Conservation (phyloP, 2,797 vertebrate genomes). For the Rhadinocentrus ornatus region DNA sequence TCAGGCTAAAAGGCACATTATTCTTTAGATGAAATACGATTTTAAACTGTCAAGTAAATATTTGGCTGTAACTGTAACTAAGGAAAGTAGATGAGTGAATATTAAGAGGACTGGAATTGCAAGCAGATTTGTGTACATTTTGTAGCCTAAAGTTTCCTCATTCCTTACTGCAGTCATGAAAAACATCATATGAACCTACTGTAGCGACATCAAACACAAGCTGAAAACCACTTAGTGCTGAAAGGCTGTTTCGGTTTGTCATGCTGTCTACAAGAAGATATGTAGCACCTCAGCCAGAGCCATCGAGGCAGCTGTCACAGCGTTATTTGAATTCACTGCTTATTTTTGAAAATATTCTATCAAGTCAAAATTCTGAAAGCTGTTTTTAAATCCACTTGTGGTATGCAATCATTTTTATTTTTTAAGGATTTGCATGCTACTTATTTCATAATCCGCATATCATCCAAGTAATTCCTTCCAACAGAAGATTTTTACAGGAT, state of each 20-base stretch:
- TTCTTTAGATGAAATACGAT: slow-evolving; percentile 37
- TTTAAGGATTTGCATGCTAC: neutral
- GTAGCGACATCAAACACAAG: slow-evolving; percentile 60
- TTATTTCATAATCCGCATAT: neutral
- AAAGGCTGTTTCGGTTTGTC: slow-evolving; percentile 58
- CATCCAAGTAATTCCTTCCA: slow-evolving; percentile 35
- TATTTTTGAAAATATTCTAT: slow-evolving; percentile 9
- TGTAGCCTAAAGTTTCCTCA: slow-evolving; percentile 46
- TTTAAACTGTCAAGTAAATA: slow-evolving; percentile 37
- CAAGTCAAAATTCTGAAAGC: slow-evolving; percentile 10
- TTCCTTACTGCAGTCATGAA: slow-evolving; percentile 38
- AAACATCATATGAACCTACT: slow-evolving; percentile 45
- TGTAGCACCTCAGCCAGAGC: slow-evolving; percentile 51
- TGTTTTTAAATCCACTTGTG: neutral
- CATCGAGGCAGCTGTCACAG: neutral
- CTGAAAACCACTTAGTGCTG: slow-evolving; percentile 66
- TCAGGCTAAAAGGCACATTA: slow-evolving; percentile 9
- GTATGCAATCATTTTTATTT: neutral
- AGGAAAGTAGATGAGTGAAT: slow-evolving; percentile 12
- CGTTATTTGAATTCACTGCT: slow-evolving; percentile 25
- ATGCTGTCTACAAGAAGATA: slow-evolving; percentile 54
- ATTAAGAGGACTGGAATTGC: slow-evolving; percentile 22
- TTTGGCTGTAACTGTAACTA: slow-evolving; percentile 37
- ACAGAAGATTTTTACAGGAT: slow-evolving; percentile 52
- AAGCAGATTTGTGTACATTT: slow-evolving; percentile 49